These are phyloP conservation scores for Trachelus troglodyta DNA, from an alignment of 2,888 invertebrate species.

Conservation along the genomic window DNA sequence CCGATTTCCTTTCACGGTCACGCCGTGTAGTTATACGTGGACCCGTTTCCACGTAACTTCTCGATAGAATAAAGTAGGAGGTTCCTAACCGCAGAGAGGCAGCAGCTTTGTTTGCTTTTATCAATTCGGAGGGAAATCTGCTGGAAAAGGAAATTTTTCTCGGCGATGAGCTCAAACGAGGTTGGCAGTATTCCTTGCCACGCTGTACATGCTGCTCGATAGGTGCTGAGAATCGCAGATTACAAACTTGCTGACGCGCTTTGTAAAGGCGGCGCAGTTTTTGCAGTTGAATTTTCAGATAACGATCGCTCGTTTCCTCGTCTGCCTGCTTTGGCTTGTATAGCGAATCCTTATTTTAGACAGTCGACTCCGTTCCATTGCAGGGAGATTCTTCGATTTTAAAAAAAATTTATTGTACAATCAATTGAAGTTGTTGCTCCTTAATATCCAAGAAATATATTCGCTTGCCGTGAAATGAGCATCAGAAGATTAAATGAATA, in stretches of 20 bases:
- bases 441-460: background rate
- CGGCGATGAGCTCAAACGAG: conserved; percentile 13
- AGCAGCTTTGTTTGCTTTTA: background rate
- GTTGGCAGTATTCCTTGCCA: conserved; percentile 28
- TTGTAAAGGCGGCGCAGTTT: conserved; percentile 8
- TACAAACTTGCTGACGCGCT: conserved; percentile 40
- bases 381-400: background rate
- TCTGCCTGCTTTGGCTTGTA: background rate
- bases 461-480: background rate
- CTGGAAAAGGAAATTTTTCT: conserved; percentile 21
- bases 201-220: conserved; percentile 31
- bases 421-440: background rate
- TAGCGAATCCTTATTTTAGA: background rate
- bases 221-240: conserved; percentile 40
- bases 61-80: background rate
- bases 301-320: conserved; percentile 28
- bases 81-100: background rate
- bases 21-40: background rate
- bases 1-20: background rate
- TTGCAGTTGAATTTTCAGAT: conserved; percentile 34
- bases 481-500: background rate
- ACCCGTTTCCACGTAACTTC: background rate
- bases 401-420: background rate
- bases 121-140: background rate
- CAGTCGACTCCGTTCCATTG: background rate